Evolutionary conservation across 2,797 vertebrate species (phyloP).

Genomic region (Labeo calbasu): DNA sequence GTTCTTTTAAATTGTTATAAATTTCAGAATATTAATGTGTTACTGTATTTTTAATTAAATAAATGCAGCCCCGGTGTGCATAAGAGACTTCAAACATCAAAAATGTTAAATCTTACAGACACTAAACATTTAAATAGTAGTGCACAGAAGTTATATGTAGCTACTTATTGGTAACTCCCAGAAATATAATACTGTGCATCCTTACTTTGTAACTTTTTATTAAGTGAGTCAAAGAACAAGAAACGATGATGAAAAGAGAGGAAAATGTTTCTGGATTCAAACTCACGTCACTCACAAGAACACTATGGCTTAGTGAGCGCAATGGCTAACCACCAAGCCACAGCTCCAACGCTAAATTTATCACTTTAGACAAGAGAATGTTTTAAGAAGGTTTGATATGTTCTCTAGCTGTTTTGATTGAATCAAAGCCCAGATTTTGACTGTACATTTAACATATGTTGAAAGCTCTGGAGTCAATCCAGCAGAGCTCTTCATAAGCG

Average conservation of each 20-base stretch:
- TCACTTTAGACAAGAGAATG: slow-evolving; percentile 31
- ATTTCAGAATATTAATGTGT: background rate
- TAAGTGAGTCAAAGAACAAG: background rate
- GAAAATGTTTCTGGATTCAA: background rate
- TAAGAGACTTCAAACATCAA: background rate
- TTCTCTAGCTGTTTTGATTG: slow-evolving; percentile 42
- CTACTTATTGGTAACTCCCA: background rate
- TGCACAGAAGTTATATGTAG: background rate
- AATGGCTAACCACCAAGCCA: slow-evolving; percentile 6
- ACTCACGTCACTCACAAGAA: background rate
- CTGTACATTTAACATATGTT: slow-evolving; percentile 34
- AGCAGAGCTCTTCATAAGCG: slow-evolving; percentile 29
- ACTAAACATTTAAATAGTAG: background rate
- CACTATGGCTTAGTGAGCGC: background rate
- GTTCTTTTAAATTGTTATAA: background rate
- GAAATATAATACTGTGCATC: background rate
- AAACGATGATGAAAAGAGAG: background rate
- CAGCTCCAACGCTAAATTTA: background rate
- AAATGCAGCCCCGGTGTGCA: background rate
- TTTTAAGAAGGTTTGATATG: slow-evolving; percentile 17
- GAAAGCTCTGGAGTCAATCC: slow-evolving; percentile 26
- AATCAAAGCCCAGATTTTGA: slow-evolving; percentile 36
- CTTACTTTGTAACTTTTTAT: background rate
- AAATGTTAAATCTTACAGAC: background rate
- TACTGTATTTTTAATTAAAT: background rate